Base-by-base conservation (phyloP, 2,888 invertebrate species). In the Tipula vernalis region DNA sequence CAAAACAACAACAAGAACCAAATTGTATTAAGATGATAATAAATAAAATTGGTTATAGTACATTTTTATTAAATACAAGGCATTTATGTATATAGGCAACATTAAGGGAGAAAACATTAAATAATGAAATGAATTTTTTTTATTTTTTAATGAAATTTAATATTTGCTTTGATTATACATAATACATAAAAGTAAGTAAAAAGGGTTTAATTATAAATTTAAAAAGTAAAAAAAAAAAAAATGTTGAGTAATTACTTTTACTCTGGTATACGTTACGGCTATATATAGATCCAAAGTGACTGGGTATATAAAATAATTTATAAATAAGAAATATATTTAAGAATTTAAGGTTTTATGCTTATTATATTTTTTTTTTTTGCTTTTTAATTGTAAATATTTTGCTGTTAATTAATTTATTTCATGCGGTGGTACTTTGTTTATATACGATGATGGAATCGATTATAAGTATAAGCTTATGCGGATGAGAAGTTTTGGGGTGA, bases 121-220 rank as follows among this genome's bases (percentile, higher is more conserved):
- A 71, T 71, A 71, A 71, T 71, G 28, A 71, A 71, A 71, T 71
- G 71, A 71, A 71, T 71, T 71, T 71, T 51, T 39, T 39, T 39
- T 39, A 39, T 39, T 39, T 39, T 71, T 71, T 71, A 71, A 71
- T 71, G 71, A 71, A 71, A 71, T 71, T 71, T 71, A 71, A 71
- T 71, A 71, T 71, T 71, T 71, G 71, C 71, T 71, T 71, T 71
- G 71, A 71, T 71, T 71, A 71, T 71, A 51, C 71, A 71, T 71
- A 71, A 71, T 71, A 71, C 71, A 71, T 28, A 71, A 71, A 71
- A 71, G 71, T 71, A 71, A 28, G 71, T 71, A 71, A 71, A 51
- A 71, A 71, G 71, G 71, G 71, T 71, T 71, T 71, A 71, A 71
- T 71, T 71, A 71, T 71, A 71, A 71, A 71, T 71, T 71, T 28